phyloP scores from a whole-genome alignment of 2,797 vertebrate genomes.

The Knipowitschia caucasica region DNA sequence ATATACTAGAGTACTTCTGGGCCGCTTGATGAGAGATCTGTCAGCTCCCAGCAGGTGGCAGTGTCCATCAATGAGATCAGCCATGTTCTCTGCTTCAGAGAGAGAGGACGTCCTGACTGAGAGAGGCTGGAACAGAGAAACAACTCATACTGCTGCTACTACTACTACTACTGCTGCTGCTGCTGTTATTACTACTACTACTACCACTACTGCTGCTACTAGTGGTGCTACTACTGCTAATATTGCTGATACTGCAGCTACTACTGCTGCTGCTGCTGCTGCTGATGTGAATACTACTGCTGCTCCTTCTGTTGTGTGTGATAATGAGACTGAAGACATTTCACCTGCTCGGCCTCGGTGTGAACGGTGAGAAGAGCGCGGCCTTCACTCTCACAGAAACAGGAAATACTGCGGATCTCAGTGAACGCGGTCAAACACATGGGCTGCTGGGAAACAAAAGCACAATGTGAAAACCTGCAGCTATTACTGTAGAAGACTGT shows the following conservation, averaged over 20 bases:
- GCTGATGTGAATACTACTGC: too few species aligned
- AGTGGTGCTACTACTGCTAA: neutral
- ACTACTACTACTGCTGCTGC: neutral
- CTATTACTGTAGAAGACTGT: too few species aligned
- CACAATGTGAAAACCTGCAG: too few species aligned
- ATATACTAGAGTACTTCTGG: constrained; percentile 71
- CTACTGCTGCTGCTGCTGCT: too few species aligned
- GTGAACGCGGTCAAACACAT: constrained; percentile 83
- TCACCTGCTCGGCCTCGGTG: constrained; percentile 84
- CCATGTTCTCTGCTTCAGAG: constrained; percentile 92
- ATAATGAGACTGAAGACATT: too few species aligned
- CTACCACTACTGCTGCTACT: neutral
- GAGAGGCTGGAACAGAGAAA: constrained; percentile 72
- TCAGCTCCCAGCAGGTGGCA: constrained; percentile 78
- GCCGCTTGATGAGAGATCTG: constrained; percentile 73
- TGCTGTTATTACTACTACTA: neutral
- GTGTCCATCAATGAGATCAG: constrained; percentile 91
- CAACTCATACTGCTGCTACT: neutral
- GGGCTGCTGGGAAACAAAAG: constrained; percentile 73
- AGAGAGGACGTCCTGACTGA: constrained; percentile 83
- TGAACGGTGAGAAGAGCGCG: constrained; percentile 80
- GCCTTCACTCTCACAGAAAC: constrained; percentile 69
- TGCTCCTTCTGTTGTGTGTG: too few species aligned
- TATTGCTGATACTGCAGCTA: neutral
- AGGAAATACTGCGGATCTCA: constrained; percentile 84